These are phyloP conservation scores for Sussaba pulchella DNA, from an alignment of 2,888 invertebrate species.

Conservation along the genomic window DNA sequence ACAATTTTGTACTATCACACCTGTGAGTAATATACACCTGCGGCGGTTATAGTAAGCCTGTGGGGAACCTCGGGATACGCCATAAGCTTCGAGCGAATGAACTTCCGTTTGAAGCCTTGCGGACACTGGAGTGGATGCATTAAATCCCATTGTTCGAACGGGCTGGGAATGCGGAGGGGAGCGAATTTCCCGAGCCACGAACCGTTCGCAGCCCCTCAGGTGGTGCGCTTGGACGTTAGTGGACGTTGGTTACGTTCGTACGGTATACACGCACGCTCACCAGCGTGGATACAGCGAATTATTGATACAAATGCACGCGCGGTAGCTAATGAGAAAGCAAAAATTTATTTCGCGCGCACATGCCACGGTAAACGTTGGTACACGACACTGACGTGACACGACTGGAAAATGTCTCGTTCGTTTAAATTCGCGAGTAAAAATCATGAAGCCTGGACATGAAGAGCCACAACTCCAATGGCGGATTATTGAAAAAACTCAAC, in stretches of 20 bases:
- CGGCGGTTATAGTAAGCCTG: not conserved
- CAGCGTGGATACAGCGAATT: not conserved
- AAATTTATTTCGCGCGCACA: not conserved
- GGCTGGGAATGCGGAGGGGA: too few relatives aligned
- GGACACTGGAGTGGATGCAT: constrained; percentile 11
- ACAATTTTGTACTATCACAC: not conserved
- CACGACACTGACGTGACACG: too few relatives aligned
- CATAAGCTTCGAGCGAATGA: constrained; percentile 14
- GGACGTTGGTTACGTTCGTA: not conserved
- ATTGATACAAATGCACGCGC: not conserved
- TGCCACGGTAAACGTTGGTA: not conserved
- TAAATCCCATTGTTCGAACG: constrained; percentile 7
- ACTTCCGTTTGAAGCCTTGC: constrained; percentile 11
- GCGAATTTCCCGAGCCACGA: not conserved
- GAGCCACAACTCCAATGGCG: too few relatives aligned
- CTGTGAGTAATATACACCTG: not conserved
- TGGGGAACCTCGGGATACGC: not conserved
- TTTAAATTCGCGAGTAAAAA: too few relatives aligned
- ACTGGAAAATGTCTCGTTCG: too few relatives aligned
- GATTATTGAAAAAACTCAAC: too few relatives aligned
- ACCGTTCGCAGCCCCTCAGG: not conserved
- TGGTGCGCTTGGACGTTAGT: not conserved
- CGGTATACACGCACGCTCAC: too few relatives aligned
- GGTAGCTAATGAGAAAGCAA: constrained; percentile 16
- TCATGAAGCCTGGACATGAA: too few relatives aligned